Percentiles rank a stretch among this genome's conserved stretches.
phyloP scores from a whole-genome alignment of 2,888 invertebrate genomes.

The Candidula unifasciata region DNA sequence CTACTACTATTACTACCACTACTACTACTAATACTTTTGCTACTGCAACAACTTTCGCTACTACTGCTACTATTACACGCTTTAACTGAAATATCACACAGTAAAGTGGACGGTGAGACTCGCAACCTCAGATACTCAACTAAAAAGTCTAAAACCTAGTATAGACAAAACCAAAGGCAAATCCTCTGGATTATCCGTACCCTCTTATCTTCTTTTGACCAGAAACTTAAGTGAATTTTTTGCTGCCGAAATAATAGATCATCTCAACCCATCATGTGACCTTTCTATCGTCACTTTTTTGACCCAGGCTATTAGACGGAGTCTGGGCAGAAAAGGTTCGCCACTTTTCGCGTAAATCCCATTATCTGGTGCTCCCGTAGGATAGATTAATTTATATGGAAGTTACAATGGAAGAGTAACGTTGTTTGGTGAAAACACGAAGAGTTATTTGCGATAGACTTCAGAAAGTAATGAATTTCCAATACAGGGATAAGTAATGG shows the following conservation, averaged over 20 bases:
- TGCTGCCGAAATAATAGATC: no score
- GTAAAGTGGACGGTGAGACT: no score
- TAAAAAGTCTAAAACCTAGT: background rate
- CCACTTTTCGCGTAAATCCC: background rate
- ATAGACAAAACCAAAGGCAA: no score
- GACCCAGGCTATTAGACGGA: background rate
- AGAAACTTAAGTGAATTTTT: no score
- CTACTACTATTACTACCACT: no score
- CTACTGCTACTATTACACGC: no score
- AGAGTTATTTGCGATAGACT: background rate
- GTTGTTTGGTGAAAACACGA: background rate
- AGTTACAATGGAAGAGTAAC: conserved; percentile 6
- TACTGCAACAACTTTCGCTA: no score
- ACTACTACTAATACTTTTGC: no score
- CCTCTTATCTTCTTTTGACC: no score
- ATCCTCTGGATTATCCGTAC: no score
- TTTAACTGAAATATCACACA: no score
- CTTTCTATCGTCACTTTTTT: background rate
- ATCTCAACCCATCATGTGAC: background rate
- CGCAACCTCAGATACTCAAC: no score
- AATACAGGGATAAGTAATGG: background rate
- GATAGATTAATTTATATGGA: background rate
- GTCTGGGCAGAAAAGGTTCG: background rate
- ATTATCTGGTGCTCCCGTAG: background rate
- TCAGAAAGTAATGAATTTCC: conserved; percentile 21